Percentiles rank a stretch among this genome's conserved stretches.
phyloP scores from a whole-genome alignment of 2,113 vertebrate species.

The Cryptomyrus ogoouensis region DNA sequence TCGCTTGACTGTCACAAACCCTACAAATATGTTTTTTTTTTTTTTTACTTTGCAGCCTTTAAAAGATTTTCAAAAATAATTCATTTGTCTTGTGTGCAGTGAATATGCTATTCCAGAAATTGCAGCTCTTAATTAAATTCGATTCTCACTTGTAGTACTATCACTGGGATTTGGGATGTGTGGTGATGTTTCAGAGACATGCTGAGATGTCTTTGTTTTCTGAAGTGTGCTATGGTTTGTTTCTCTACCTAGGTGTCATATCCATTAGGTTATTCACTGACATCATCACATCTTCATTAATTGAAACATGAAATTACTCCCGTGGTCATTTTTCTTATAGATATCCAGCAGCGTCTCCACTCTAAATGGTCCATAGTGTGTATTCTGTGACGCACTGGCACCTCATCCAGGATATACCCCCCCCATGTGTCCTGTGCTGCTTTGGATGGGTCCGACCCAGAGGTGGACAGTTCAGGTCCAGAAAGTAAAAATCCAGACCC shows the following conservation, averaged over 20 bases:
- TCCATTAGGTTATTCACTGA: constrained; percentile 40
- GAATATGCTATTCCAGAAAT: neutral
- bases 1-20: neutral
- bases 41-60: neutral
- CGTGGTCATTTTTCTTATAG: constrained; percentile 66
- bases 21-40: neutral
- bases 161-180: neutral
- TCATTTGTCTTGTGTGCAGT: neutral
- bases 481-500: neutral
- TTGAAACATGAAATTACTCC: constrained; percentile 32
- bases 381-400: neutral
- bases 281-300: constrained; percentile 59
- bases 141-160: neutral
- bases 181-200: neutral
- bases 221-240: neutral
- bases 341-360: constrained; percentile 38
- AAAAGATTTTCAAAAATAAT: neutral
- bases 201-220: neutral
- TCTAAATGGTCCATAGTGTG: neutral
- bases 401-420: neutral
- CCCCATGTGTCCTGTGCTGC: neutral
- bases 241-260: neutral
- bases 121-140: constrained; percentile 9
- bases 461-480: neutral
- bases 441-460: neutral